A percentile compares a stretch with the other conserved stretches of the same genome.
Evolutionary conservation across 2,888 invertebrate species (phyloP).

Genomic region (Drosophila parthenogenetica): DNA sequence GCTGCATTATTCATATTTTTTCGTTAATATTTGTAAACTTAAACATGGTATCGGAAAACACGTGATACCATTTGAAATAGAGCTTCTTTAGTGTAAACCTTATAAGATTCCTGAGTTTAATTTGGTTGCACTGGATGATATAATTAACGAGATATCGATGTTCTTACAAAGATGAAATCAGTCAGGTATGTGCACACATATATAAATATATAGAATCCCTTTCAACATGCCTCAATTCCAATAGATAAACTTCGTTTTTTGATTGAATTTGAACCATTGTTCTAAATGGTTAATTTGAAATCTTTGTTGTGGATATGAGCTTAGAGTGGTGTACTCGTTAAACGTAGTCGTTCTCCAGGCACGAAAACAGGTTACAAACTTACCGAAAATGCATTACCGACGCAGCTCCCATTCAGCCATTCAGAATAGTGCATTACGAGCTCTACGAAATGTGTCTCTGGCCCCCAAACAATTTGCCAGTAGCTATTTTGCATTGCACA

Average conservation of each 20-base stretch:
- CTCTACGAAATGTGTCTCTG: constrained; percentile 42
- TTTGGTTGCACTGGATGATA: too few species aligned
- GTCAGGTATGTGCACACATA: too few species aligned
- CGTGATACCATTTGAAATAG: too few species aligned
- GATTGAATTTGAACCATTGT: background rate
- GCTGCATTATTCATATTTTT: too few species aligned
- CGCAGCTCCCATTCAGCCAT: constrained; percentile 9
- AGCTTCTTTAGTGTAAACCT: too few species aligned
- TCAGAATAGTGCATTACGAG: constrained; percentile 47
- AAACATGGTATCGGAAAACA: too few species aligned
- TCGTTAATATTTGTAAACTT: too few species aligned
- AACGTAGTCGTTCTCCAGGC: constrained; percentile 8
- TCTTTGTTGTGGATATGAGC: constrained; percentile 3
- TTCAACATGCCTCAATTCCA: too few species aligned
- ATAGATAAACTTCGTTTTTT: background rate
- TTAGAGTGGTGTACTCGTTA: constrained; percentile 4
- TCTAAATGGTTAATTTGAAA: constrained; percentile 1
- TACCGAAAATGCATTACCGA: constrained; percentile 17
- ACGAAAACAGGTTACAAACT: constrained; percentile 27
- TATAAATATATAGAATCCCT: too few species aligned
- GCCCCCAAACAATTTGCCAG: constrained; percentile 61
- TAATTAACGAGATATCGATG: too few species aligned
- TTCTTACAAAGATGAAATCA: too few species aligned
- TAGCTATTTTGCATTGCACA: constrained; percentile 66
- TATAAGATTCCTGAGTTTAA: too few species aligned